Evolutionary conservation across 2,888 invertebrate genomes (phyloP).

Genomic region (Archaeoteleia sp.): DNA sequence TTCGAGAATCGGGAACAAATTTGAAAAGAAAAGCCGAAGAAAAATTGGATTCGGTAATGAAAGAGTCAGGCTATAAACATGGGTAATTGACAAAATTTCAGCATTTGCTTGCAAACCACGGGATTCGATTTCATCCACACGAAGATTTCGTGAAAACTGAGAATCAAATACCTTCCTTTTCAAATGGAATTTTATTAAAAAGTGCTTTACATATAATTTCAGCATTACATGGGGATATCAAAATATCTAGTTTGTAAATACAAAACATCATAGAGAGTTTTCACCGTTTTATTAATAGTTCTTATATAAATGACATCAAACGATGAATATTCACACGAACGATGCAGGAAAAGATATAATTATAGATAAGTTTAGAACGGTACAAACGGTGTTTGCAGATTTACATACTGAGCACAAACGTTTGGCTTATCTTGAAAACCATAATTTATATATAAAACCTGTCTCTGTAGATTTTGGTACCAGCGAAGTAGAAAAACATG

Average conservation of each 20-base stretch:
- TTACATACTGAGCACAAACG: slow-evolving; percentile 21
- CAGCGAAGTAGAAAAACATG: slow-evolving; percentile 7
- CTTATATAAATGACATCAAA: slow-evolving; percentile 12
- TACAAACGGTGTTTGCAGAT: slow-evolving; percentile 3
- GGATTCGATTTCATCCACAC: too few species aligned
- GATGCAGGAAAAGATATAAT: not conserved
- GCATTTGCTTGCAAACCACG: too few species aligned
- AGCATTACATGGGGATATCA: slow-evolving; percentile 7
- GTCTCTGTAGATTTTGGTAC: slow-evolving; percentile 16
- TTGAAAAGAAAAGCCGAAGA: too few species aligned
- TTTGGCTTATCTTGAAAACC: slow-evolving; percentile 13
- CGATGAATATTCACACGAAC: not conserved
- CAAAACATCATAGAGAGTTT: slow-evolving; percentile 5
- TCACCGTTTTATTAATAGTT: slow-evolving; percentile 4
- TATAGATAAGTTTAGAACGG: not conserved
- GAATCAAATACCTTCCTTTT: too few species aligned
- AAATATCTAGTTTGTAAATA: not conserved
- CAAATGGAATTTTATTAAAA: not conserved
- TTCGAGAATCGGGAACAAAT: too few species aligned
- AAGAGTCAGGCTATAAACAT: too few species aligned
- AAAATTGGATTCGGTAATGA: too few species aligned
- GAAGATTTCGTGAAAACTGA: too few species aligned
- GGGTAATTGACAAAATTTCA: too few species aligned
- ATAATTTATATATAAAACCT: slow-evolving; percentile 18
- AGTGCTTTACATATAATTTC: not conserved